Base-by-base conservation (phyloP, 2,888 invertebrate genomes). In the Amblyjoppa proteus region DNA sequence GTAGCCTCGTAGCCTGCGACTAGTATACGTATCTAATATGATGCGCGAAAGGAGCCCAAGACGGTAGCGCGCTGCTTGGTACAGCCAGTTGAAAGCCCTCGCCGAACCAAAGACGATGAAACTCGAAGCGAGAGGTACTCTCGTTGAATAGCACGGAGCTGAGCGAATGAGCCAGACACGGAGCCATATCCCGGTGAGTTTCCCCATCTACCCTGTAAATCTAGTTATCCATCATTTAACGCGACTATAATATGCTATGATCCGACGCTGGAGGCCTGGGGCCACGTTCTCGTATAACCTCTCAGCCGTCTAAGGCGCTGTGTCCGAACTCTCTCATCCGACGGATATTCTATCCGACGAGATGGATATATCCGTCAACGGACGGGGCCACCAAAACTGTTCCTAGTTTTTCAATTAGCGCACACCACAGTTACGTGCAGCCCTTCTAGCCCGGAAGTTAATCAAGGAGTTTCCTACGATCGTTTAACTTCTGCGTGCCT, bases 401-500 rank as follows among this genome's bases (percentile, higher is more conserved):
- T 34, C 31, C 16, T 7, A n/a, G 34, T 31, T 71, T 53, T 53
- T n/a, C 51, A 34, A 49, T 49, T 7, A 28, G 13, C 31, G 11
- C 34, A 49, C 4, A 28, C 11, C 28, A 6, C 5, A 49, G 45
- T 16, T 9, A 69, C 69, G n/a, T 3, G 20, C 1, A 25, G 6
- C 56, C 1, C 16, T 25, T 20, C 31, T 41, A 4, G 31, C 41
- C 56, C 75, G 75, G 75, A 81, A 81, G 70, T 81, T 81, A 81
- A 76, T 81, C 49, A 49, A 31, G 69, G 25, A 75, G 75, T 69
- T 75, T 34, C 61, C 74, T n/a, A 13, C 49, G 69, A 41, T 49
- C 61, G 49, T 69, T 51, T 34, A 70, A 58, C 69, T 76, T 51
- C 56, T 31, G 11, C n/a, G 16, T 28, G 53, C 51, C 31, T 20